Evolutionary conservation across 2,113 vertebrate species (phyloP), one percentile per base, ranked within the genome.

Genomic region (Circaetus gallicus): DNA sequence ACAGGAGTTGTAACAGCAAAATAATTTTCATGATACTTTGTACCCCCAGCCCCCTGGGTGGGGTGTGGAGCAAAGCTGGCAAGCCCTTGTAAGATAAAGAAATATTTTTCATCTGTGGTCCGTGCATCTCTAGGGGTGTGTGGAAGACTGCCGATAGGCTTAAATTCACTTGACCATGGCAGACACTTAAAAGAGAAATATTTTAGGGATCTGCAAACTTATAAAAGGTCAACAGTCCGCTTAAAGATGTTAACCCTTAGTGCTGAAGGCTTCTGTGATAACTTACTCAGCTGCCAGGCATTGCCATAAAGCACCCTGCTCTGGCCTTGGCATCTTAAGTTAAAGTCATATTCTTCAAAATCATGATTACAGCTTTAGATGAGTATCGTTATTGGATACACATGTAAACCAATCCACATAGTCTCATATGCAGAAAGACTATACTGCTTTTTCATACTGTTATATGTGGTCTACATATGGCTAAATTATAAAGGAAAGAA

Each of bases 11-110:
- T 3, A 74, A 72, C 11, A 69, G 71, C 43, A 89, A 55, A 88
- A 6, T 14, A 42, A 45, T 58, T 58, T 52, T 40, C 13, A 12
- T 3, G 9, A 29, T 9, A 10, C 1, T 0, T 2, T 32, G 28
- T 11, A 19, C 7, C 38, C 29, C 61, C n/a, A 31, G 32, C 21
- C 28, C 7, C 3, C 12, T 2, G 4, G 19, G 17, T 10, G 40
- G 29, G 42, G 25, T 16, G 40, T 7, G 19, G 18, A 63, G 52
- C n/a, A 73, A 49, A 84, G 72, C 55, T 29, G 42, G 16, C 7
- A 45, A 73, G 36, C 15, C 49, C 53, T 42, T 49, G 18, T 4
- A 19, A 52, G 20, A 40, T 6, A 25, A n/a, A 52, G 26, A 59
- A 62, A 28, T 18, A 6, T 8, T 69, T 26, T 66, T 53, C 36